Evolutionary conservation across 2,113 vertebrate genomes (phyloP).

Genomic region (Polypterus senegalus): DNA sequence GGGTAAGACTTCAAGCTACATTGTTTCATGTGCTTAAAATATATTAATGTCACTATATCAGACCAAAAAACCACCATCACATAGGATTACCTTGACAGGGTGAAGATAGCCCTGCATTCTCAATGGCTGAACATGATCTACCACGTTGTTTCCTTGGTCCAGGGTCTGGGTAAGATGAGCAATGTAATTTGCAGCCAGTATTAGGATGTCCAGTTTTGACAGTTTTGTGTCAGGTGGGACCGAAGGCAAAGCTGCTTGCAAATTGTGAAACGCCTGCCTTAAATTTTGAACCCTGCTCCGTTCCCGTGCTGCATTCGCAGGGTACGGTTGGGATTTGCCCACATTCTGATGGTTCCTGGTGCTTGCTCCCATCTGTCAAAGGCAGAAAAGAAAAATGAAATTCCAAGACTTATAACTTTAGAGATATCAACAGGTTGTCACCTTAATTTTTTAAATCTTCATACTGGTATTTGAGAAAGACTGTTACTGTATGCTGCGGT

Average conservation of each 20-base stretch:
- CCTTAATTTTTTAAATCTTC: background rate
- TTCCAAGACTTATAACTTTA: background rate
- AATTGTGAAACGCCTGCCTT: constrained; percentile 64
- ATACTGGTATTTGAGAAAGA: background rate
- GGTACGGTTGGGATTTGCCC: constrained; percentile 37
- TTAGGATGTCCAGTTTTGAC: constrained; percentile 67
- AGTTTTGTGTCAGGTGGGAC: constrained; percentile 73
- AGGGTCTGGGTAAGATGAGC: constrained; percentile 62
- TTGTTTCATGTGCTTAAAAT: background rate
- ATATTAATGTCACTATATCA: background rate
- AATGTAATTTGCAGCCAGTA: constrained; percentile 74
- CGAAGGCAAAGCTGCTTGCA: constrained; percentile 65
- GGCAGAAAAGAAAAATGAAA: background rate
- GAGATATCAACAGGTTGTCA: background rate
- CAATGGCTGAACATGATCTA: constrained; percentile 25
- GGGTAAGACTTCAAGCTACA: too few relatives aligned
- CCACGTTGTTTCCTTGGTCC: constrained; percentile 34
- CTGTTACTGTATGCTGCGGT: background rate
- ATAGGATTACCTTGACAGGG: constrained; percentile 57
- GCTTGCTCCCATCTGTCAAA: constrained; percentile 10
- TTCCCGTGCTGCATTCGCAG: constrained; percentile 58
- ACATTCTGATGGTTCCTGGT: constrained; percentile 17
- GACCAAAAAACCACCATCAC: background rate
- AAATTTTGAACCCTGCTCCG: constrained; percentile 57
- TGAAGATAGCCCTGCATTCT: constrained; percentile 54